These are phyloP conservation scores for Ia io DNA, from an alignment of 2,113 vertebrate species.

Conservation along the genomic window DNA sequence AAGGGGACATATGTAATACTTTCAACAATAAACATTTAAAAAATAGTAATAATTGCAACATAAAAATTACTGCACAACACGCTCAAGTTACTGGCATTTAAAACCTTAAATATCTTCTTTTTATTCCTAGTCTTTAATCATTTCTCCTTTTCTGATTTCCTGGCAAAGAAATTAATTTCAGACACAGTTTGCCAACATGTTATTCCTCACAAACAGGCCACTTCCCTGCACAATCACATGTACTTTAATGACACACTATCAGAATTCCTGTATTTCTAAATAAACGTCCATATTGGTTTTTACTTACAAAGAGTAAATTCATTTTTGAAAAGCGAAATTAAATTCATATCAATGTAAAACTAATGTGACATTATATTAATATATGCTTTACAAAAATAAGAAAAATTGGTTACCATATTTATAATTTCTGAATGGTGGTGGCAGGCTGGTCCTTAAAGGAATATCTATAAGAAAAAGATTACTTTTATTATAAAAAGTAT, in stretches of 20 bases:
- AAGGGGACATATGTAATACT: too few relatives aligned
- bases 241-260: not conserved
- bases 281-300: not conserved
- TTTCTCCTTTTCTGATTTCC: conserved; percentile 6
- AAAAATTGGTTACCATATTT: conserved; percentile 86
- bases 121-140: not conserved
- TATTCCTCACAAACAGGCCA: not conserved
- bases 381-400: conserved; percentile 34
- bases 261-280: not conserved
- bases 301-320: conserved; percentile 1
- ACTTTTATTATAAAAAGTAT: conserved; percentile 38
- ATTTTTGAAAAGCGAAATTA: conserved; percentile 32
- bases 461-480: conserved; percentile 84
- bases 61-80: not conserved
- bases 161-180: not conserved
- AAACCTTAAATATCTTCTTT: conserved; percentile 40
- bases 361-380: conserved; percentile 11
- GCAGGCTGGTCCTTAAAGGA: conserved; percentile 84
- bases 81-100: not conserved
- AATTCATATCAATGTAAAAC: conserved; percentile 38
- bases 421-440: conserved; percentile 91
- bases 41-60: not conserved
- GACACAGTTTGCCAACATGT: not conserved
- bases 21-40: too few relatives aligned
- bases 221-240: not conserved